Base-by-base conservation (phyloP, 1,140 invertebrate genomes). In the Megalopta genalis region DNA sequence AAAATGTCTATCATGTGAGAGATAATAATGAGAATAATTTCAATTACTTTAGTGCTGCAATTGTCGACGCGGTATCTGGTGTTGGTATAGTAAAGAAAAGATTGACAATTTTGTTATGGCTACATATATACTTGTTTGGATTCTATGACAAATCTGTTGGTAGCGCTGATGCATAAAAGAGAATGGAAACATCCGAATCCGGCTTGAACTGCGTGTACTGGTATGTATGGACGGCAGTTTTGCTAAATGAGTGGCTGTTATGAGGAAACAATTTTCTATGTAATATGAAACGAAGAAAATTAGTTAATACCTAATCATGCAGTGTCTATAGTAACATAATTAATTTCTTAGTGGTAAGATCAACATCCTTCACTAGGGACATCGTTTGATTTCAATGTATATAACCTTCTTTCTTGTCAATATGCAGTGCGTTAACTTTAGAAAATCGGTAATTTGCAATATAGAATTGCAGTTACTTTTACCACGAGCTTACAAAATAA, bases 281-380 rank as follows among this genome's bases (percentile, higher is more conserved):
- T 82, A 82, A 69, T 80, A 82, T 82, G 81, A 82, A 82, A 80
- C 81, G 81, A 74, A 80, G 77, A 68, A 82, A 80, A 65, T 18
- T 80, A 69, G 23, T 70, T 27, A 27, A 37, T 49, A 2, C 39
- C 25, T 78, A 46, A 72, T 32, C 23, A 57, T 68, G 59, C 70
- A 52, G 10, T 65, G 25, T 69, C 68, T 49, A n/a, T 80, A 59
- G 27, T 57, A 21, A 42, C 21, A 60, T 37, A 57, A 5, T 72
- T 52, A 18, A 32, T 54, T 68, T 63, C 14, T 46, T 67, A 46
- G 62, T 14, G 79, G 73, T 81, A 80, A 80, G 77, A 59, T 69
- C 18, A 27, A 32, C 6, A 68, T 25, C 23, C 1, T 52, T 69
- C 54, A 23, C 8, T 21, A 27, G 2, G 14, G 23, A 8, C 21